Evolutionary conservation across 2,888 invertebrate genomes (phyloP).

Genomic region (Troides aeacus): DNA sequence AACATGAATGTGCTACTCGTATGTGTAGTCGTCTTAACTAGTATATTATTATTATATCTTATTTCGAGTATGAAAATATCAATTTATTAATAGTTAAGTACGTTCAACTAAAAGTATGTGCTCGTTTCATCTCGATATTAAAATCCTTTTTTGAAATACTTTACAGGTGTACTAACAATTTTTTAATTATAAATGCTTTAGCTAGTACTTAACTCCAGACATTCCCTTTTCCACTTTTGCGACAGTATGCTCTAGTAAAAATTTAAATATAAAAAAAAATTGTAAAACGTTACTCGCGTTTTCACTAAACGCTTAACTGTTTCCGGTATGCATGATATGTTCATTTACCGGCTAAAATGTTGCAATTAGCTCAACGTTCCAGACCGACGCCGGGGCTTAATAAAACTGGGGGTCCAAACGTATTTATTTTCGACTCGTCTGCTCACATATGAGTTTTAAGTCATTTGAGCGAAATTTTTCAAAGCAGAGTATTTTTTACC

Average conservation of each 20-base stretch:
- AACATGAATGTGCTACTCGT: no score
- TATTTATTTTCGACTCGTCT: conserved; percentile 52
- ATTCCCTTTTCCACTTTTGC: background rate
- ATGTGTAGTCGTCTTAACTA: no score
- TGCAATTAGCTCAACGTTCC: conserved; percentile 51
- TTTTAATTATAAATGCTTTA: background rate
- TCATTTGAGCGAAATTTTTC: conserved; percentile 70
- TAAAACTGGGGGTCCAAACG: conserved; percentile 48
- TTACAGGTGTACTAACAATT: no score
- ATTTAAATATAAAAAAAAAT: background rate
- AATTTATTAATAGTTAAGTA: no score
- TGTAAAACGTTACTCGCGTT: conserved; percentile 5
- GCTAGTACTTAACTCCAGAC: background rate
- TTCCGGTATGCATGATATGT: conserved; percentile 15
- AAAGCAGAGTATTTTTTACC: conserved; percentile 60
- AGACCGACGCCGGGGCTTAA: conserved; percentile 51
- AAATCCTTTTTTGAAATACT: no score
- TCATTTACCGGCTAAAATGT: conserved; percentile 40
- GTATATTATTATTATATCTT: no score
- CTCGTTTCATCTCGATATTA: no score
- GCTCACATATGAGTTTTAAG: conserved; percentile 69
- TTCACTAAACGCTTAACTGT: conserved; percentile 11
- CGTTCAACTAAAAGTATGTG: no score
- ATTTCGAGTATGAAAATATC: no score
- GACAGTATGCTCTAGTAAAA: background rate